phyloP scores from a whole-genome alignment of 2,888 invertebrate genomes.

The Flexamia atlantica region DNA sequence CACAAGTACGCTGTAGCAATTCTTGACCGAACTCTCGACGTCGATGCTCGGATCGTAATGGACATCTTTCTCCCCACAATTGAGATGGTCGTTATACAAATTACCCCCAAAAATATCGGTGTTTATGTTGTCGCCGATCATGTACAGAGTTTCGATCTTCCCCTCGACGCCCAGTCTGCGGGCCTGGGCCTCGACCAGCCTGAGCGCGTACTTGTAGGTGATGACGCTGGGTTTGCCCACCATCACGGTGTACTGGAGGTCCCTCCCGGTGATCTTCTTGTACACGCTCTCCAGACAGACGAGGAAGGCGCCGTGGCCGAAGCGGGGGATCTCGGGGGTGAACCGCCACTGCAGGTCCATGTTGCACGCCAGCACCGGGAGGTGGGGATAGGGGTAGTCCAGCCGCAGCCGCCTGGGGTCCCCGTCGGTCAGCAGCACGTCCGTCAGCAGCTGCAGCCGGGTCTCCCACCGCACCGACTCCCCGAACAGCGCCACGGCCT shows the following conservation, averaged over 20 bases:
- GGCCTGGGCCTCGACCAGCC: slow-evolving; percentile 78
- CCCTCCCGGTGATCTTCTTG: slow-evolving; percentile 79
- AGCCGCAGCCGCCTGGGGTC: slow-evolving; percentile 74
- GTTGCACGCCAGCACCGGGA: slow-evolving; percentile 83
- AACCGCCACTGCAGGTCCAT: slow-evolving; percentile 83
- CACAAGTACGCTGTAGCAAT: slow-evolving; percentile 77
- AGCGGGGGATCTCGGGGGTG: slow-evolving; percentile 80
- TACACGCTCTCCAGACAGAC: slow-evolving; percentile 80
- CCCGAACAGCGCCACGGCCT: slow-evolving; percentile 81
- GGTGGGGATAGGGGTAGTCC: slow-evolving; percentile 78
- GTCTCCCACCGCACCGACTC: slow-evolving; percentile 83
- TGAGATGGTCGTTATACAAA: slow-evolving; percentile 79
- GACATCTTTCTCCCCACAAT: slow-evolving; percentile 69
- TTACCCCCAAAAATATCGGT: slow-evolving; percentile 83
- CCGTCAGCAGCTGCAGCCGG: slow-evolving; percentile 80
- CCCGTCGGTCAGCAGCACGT: slow-evolving; percentile 80
- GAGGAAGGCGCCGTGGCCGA: slow-evolving; percentile 82
- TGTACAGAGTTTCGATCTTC: slow-evolving; percentile 78
- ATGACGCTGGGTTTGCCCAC: slow-evolving; percentile 83
- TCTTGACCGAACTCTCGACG: slow-evolving; percentile 71
- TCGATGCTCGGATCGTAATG: slow-evolving; percentile 66
- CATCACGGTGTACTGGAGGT: slow-evolving; percentile 79
- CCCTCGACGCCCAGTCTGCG: slow-evolving; percentile 75
- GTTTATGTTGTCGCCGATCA: slow-evolving; percentile 83
- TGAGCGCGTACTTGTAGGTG: slow-evolving; percentile 81